Percentiles rank a stretch among this genome's conserved stretches.
phyloP scores from a whole-genome alignment of 2,113 vertebrate genomes.

The Brachypodius melanocephalos region DNA sequence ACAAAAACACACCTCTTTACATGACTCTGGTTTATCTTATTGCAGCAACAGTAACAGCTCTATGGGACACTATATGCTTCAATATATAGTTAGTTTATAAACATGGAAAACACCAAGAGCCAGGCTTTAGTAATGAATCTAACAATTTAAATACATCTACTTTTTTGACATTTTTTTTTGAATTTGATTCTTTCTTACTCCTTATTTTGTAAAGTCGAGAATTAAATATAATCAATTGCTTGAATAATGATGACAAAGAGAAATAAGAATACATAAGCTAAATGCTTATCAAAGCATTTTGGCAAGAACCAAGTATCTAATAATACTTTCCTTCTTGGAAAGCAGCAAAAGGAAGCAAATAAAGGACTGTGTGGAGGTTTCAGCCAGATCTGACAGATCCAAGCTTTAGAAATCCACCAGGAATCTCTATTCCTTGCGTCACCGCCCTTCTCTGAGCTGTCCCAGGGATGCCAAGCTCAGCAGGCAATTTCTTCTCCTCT shows the following conservation, averaged over 20 bases:
- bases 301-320: neutral
- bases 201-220: neutral
- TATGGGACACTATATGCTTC: neutral
- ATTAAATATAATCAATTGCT: neutral
- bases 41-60: neutral
- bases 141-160: neutral
- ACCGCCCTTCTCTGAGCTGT: neutral
- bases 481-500: neutral
- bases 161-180: neutral
- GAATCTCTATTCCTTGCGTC: neutral
- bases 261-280: neutral
- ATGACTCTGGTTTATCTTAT: neutral
- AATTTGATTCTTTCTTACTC: neutral
- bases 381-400: neutral
- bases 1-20: neutral
- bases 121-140: neutral
- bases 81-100: neutral
- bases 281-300: neutral
- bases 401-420: neutral
- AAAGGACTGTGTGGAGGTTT: neutral
- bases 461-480: neutral
- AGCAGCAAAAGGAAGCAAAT: neutral
- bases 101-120: neutral
- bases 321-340: neutral
- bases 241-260: neutral